A percentile compares a stretch with the other conserved stretches of the same genome.
phyloP scores from a whole-genome alignment of 2,113 vertebrate species.

The Trinectes maculatus region DNA sequence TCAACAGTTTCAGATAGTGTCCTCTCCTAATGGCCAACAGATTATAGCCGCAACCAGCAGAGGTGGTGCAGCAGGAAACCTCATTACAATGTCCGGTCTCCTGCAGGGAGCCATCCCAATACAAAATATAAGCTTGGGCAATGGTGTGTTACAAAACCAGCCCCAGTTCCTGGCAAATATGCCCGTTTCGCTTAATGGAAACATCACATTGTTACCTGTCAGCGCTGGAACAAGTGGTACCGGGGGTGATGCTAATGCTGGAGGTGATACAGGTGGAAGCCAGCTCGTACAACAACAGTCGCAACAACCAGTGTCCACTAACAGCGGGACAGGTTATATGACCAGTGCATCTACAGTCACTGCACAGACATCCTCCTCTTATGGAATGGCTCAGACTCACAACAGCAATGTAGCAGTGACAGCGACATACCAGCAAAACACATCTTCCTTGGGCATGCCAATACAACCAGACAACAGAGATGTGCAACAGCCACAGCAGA shows the following conservation, averaged over 20 bases:
- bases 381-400: constrained; percentile 69
- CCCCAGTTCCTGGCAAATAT: constrained; percentile 94
- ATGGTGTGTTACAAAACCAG: constrained; percentile 89
- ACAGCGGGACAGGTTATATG: constrained; percentile 62
- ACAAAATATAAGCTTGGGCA: constrained; percentile 90
- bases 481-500: constrained; percentile 82
- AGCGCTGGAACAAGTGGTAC: constrained; percentile 79
- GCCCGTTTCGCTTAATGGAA: constrained; percentile 93
- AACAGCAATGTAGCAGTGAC: constrained; percentile 61
- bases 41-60: constrained; percentile 85
- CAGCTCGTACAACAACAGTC: constrained; percentile 66
- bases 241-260: constrained; percentile 53
- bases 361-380: constrained; percentile 84
- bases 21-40: constrained; percentile 89
- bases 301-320: constrained; percentile 67
- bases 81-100: constrained; percentile 91
- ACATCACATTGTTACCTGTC: constrained; percentile 93
- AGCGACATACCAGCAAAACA: constrained; percentile 73
- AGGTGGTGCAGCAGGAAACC: constrained; percentile 83
- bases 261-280: constrained; percentile 57
- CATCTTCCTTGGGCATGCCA: constrained; percentile 61
- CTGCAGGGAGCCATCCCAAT: constrained; percentile 94
- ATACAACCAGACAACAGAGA: constrained; percentile 80
- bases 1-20: constrained; percentile 92
- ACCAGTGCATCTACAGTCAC: constrained; percentile 82